Evolutionary conservation across 1,140 invertebrate species (phyloP), one percentile per base, ranked within the genome.

Genomic region (Lasioglossum baleicum): DNA sequence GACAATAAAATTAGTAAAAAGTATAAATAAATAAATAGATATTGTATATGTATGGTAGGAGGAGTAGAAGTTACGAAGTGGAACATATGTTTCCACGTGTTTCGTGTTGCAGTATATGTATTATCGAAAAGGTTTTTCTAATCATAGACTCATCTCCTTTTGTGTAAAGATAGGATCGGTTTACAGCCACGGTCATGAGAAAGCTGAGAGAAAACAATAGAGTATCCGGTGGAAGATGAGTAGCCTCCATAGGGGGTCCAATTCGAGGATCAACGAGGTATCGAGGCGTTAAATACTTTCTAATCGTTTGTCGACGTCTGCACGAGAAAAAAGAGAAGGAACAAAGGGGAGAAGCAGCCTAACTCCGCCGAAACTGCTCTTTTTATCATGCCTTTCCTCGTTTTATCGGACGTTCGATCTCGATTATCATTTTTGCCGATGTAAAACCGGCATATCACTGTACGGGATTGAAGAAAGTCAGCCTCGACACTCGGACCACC

Each of bases 231-330:
- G 64, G 61, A 42, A 74, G 65, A 85, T 85, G 60, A 75, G 78
- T 73, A 15, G 61, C 20, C 68, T 61, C 86, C 48, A 58, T 64
- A 75, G 86, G 86, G 76, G 80, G 81, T 84, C 75, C 51, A 73
- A 76, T 67, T 53, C 65, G 48, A 77, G 35, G 83, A 77, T 78
- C 60, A 15, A 63, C 48, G 35, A 64, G 20, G 48, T 73, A 84
- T 81, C 69, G 44, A 58, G 65, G 74, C 66, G 80, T 63, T 85
- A 85, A 85, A 85, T 85, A 75, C 84, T 85, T 85, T 82, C 84
- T 82, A 85, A 85, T 85, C 83, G 67, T 58, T 65, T 35, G 56
- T 82, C 71, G 48, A 67, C 17, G 3, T 15, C 58, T 78, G 61
- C 35, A 65, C 64, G 69, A 70, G 75, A 79, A 77, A 84, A 51